Evolutionary conservation across 1,140 invertebrate species (phyloP).

Genomic region (Eueides isabella): DNA sequence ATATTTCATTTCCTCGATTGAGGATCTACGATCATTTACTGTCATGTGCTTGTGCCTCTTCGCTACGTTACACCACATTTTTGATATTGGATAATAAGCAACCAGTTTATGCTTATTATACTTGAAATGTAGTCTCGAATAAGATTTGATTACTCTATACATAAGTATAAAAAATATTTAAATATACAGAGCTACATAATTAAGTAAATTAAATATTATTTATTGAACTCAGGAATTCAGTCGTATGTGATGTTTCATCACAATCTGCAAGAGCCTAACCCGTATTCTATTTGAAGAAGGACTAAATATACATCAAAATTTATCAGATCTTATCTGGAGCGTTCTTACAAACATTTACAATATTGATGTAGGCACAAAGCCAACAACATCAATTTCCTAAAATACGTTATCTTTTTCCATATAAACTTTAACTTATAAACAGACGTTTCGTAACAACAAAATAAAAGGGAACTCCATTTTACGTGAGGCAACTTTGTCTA

Average conservation of each 20-base stretch:
- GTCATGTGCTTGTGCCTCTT: no score
- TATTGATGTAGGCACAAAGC: neutral
- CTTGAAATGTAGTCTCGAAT: no score
- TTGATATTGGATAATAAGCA: no score
- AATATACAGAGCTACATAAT: no score
- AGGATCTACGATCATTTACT: no score
- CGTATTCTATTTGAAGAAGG: neutral
- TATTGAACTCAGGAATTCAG: neutral
- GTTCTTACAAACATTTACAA: neutral
- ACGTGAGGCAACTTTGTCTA: slow-evolving; percentile 42
- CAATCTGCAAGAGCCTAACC: neutral
- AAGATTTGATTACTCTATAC: no score
- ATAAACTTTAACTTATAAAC: slow-evolving; percentile 22
- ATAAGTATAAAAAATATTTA: no score
- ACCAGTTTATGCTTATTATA: no score
- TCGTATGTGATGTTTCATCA: neutral
- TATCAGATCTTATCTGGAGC: slow-evolving; percentile 5
- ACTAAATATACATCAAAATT: neutral
- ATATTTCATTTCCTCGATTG: no score
- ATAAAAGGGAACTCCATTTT: slow-evolving; percentile 36
- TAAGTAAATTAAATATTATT: neutral
- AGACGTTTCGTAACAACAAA: slow-evolving; percentile 34
- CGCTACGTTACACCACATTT: no score
- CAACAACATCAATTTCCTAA: neutral
- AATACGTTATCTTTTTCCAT: neutral